These are phyloP conservation scores for Trichonephila inaurata DNA, from an alignment of 1,140 invertebrate species.

Conservation along the genomic window DNA sequence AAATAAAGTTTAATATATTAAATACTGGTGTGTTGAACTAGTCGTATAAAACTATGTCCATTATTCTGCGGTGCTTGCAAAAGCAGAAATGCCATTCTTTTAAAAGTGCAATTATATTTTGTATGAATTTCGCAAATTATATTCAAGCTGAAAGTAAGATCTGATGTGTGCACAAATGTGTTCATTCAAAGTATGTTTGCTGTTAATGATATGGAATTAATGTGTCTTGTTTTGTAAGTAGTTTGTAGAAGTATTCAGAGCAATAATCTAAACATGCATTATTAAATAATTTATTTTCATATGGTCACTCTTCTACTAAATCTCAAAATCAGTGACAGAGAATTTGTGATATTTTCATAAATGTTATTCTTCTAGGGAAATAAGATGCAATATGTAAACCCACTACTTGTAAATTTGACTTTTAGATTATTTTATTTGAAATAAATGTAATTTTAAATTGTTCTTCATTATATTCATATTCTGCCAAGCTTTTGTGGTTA, in stretches of 20 bases:
- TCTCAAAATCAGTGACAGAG: too few relatives aligned
- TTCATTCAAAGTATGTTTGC: neutral
- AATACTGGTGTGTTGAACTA: slow-evolving; percentile 14
- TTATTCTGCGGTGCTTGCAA: neutral
- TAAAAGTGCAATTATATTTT: slow-evolving; percentile 19
- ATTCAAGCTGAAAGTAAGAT: neutral
- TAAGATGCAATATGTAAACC: too few relatives aligned
- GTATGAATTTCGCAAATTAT: neutral
- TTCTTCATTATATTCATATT: too few relatives aligned
- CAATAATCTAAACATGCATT: neutral
- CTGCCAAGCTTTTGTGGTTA: too few relatives aligned
- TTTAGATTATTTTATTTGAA: too few relatives aligned
- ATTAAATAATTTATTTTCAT: neutral
- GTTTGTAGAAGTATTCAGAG: neutral
- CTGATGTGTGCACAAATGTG: neutral
- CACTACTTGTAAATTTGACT: too few relatives aligned
- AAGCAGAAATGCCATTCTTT: slow-evolving; percentile 26
- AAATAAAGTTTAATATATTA: neutral
- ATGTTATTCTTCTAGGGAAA: too few relatives aligned
- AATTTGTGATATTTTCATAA: too few relatives aligned
- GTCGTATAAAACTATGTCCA: neutral
- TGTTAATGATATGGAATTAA: neutral
- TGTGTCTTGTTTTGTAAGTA: neutral
- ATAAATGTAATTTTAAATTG: too few relatives aligned
- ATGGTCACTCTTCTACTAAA: too few relatives aligned